These are phyloP conservation scores for Thamnaconus septentrionalis DNA, from an alignment of 2,113 vertebrate species.

Conservation along the genomic window DNA sequence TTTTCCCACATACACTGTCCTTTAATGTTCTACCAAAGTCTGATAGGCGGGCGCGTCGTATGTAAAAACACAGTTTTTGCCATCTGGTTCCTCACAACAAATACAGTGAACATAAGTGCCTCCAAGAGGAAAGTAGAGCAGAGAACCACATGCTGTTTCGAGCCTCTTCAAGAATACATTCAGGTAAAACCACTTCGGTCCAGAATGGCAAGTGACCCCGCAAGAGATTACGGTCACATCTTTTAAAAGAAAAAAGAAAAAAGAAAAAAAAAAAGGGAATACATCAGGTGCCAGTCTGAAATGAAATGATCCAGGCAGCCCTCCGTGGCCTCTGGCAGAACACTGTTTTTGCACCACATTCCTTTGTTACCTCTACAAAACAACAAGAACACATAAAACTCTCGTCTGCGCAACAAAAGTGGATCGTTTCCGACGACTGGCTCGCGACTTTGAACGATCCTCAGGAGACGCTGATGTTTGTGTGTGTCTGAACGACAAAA, in stretches of 20 bases:
- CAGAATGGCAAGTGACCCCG: no score
- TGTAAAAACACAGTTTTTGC: constrained; percentile 41
- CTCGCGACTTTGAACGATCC: constrained; percentile 18
- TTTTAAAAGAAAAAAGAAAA: no score
- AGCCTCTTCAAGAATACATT: constrained; percentile 64
- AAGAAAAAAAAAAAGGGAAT: no score
- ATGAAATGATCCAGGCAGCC: no score
- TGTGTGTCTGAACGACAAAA: no score
- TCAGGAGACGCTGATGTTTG: constrained; percentile 21
- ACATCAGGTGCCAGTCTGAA: no score
- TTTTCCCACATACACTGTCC: constrained; percentile 39
- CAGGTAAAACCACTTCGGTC: constrained; percentile 47
- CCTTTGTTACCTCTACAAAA: constrained; percentile 19
- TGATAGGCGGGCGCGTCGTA: constrained; percentile 51
- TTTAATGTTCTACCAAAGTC: constrained; percentile 52
- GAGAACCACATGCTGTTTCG: constrained; percentile 26
- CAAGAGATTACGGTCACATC: no score
- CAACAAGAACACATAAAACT: constrained; percentile 8
- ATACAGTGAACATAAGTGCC: constrained; percentile 33
- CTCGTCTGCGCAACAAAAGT: constrained; percentile 11
- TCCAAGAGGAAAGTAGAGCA: background rate
- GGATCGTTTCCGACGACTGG: constrained; percentile 1
- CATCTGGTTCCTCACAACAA: constrained; percentile 35
- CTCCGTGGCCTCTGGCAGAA: no score
- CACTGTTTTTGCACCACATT: constrained; percentile 19